Evolutionary conservation across 92 coral and sea anemone genomes (phyloP).

Genomic region (Phenganax marumi): DNA sequence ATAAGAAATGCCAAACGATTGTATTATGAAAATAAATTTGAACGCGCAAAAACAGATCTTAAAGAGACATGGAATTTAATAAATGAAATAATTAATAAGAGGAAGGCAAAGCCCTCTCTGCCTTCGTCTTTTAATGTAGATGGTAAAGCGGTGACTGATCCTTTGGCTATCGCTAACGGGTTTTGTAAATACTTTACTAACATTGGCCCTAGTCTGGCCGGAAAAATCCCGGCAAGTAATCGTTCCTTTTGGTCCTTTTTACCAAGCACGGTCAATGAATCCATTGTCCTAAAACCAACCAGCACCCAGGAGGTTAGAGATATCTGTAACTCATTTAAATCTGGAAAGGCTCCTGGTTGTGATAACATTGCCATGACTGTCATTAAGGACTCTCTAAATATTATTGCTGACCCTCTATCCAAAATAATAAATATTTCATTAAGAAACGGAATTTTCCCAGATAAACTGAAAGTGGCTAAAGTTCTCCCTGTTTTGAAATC

Average conservation of each 20-base stretch:
- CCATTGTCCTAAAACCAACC: constrained; percentile 26
- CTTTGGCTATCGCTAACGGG: constrained; percentile 45
- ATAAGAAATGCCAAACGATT: constrained; percentile 50
- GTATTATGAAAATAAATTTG: constrained; percentile 57
- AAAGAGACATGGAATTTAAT: constrained; percentile 58
- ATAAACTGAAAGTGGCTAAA: too few relatives aligned
- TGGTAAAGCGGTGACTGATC: constrained; percentile 7
- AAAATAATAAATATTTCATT: too few relatives aligned
- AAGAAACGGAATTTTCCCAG: too few relatives aligned
- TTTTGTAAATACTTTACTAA: constrained; percentile 57
- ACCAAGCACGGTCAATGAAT: neutral
- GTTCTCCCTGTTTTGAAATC: too few relatives aligned
- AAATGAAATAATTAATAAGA: constrained; percentile 34
- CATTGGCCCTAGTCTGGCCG: constrained; percentile 55
- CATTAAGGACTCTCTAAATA: constrained; percentile 26
- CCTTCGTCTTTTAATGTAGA: constrained; percentile 42
- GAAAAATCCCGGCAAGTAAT: constrained; percentile 35
- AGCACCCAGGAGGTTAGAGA: constrained; percentile 22
- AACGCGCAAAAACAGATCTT: constrained; percentile 47
- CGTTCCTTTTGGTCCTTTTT: constrained; percentile 11
- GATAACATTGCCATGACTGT: constrained; percentile 41
- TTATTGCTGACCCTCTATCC: too few relatives aligned
- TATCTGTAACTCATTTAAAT: constrained; percentile 25
- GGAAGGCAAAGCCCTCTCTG: constrained; percentile 15
- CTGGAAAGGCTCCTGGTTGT: constrained; percentile 41